phyloP scores from a whole-genome alignment of 1,140 invertebrate genomes.

The Drosophila athabasca region DNA sequence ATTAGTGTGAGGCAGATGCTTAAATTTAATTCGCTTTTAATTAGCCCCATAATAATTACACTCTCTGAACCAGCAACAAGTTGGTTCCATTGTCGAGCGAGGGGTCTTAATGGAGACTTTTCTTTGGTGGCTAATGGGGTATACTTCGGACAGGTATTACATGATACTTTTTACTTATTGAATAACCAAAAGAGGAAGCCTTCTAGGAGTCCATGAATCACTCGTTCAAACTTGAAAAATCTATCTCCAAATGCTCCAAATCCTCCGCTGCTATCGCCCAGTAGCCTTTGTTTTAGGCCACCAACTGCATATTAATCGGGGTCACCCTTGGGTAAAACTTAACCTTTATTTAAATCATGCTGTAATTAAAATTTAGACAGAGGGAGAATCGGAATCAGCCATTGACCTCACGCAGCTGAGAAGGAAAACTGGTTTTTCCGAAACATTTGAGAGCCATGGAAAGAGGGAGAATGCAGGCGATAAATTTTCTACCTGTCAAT shows the following conservation, averaged over 20 bases:
- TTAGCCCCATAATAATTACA: conserved; percentile 72
- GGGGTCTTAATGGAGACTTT: no score
- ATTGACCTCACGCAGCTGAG: conserved; percentile 74
- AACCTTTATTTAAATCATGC: conserved; percentile 64
- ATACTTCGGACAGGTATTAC: no score
- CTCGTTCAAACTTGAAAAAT: conserved; percentile 14
- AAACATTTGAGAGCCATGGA: conserved; percentile 31
- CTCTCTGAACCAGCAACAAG: conserved; percentile 45
- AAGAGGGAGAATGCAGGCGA: conserved; percentile 53
- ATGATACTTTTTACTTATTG: no score
- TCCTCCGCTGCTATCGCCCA: conserved; percentile 27
- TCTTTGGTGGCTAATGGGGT: no score
- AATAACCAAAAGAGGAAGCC: no score
- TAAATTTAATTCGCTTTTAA: conserved; percentile 76
- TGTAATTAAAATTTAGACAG: conserved; percentile 67
- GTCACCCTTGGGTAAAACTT: background rate
- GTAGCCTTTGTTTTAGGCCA: conserved; percentile 49
- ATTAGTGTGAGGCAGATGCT: conserved; percentile 67
- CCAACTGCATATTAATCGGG: conserved; percentile 16
- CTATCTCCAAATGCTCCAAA: conserved; percentile 1
- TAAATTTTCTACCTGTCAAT: conserved; percentile 83
- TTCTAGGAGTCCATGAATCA: no score
- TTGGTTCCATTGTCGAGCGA: conserved; percentile 16
- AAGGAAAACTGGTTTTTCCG: conserved; percentile 63
- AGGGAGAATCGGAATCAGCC: conserved; percentile 60